Evolutionary conservation across 2,888 invertebrate species (phyloP), one percentile per base, ranked within the genome.

Genomic region (Stenolophus ochropezus): DNA sequence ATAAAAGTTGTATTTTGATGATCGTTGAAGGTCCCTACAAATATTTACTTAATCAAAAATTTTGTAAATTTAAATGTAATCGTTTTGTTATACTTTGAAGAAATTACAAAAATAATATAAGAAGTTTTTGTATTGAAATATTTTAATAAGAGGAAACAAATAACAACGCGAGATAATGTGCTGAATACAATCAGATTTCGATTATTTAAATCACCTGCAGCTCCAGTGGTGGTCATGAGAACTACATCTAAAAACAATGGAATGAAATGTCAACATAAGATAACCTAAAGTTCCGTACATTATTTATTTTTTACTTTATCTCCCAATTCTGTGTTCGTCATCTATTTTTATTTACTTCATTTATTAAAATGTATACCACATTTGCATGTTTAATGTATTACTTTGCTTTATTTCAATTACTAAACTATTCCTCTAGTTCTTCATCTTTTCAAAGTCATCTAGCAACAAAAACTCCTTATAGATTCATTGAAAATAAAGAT

Each of bases 391-490:
- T 69, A 6, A 14, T 33, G 27, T 23, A 23, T 14, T n/a, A 25
- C 61, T 25, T 61, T 61, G 23, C 25, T 61, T 27, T 69, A 33
- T 69, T n/a, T 18, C 33, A 69, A 69, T 18, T 33, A 14, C 8
- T 49, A 23, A 49, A 14, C 20, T 6, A 47, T 23, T 73, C 49
- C 14, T 47, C 27, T 5, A 14, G 23, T 77, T n/a, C 47, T 61
- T 25, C 51, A 8, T 5, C 27, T 71, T 1, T 71, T 18, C n/a
- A 91, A 84, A 88, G 89, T 79, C 90, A 91, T 88, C 89, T 96
- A 80, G 92, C 92, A 49, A 92, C 94, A 5, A 93, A 93, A 87
- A 94, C 95, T 6, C 94, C 96, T 0, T 96, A 96, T 87, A 91
- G 96, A 85, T 92, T 92, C 85, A 91, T 93, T 84, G 92, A 91